These are phyloP conservation scores for Brienomyrus longianalis DNA, from an alignment of 2,113 vertebrate genomes.

Conservation along the genomic window DNA sequence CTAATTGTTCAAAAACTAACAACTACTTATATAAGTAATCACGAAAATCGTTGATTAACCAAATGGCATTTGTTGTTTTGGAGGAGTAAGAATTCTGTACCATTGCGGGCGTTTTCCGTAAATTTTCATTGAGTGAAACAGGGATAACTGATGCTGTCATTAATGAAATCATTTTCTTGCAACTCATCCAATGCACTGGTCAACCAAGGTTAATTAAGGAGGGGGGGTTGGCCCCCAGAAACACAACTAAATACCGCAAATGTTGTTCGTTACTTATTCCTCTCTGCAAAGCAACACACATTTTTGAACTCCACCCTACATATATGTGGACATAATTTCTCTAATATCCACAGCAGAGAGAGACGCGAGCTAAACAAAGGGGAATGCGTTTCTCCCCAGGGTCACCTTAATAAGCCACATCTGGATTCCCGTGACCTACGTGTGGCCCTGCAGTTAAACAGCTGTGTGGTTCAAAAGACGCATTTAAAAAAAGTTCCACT, in stretches of 20 bases:
- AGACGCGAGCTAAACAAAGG: neutral
- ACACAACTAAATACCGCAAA: neutral
- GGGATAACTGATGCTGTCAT: neutral
- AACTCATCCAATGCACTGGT: neutral
- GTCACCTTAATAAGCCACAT: neutral
- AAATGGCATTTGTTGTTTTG: neutral
- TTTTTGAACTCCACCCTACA: neutral
- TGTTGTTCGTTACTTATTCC: neutral
- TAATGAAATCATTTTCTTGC: neutral
- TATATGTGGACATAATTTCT: neutral
- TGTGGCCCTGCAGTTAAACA: neutral
- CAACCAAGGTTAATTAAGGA: neutral
- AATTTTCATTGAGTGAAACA: neutral
- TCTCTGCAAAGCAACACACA: neutral
- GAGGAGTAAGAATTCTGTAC: neutral
- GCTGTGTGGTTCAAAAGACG: neutral
- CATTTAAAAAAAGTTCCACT: neutral
- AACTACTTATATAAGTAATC: neutral
- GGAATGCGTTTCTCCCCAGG: neutral
- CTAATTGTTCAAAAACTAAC: neutral
- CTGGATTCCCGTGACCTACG: neutral
- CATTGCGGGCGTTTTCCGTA: neutral
- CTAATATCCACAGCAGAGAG: neutral
- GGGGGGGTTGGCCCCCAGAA: neutral
- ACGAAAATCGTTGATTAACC: neutral